Conservation (phyloP, 2,888 invertebrate species). For the Julus scanicus region DNA sequence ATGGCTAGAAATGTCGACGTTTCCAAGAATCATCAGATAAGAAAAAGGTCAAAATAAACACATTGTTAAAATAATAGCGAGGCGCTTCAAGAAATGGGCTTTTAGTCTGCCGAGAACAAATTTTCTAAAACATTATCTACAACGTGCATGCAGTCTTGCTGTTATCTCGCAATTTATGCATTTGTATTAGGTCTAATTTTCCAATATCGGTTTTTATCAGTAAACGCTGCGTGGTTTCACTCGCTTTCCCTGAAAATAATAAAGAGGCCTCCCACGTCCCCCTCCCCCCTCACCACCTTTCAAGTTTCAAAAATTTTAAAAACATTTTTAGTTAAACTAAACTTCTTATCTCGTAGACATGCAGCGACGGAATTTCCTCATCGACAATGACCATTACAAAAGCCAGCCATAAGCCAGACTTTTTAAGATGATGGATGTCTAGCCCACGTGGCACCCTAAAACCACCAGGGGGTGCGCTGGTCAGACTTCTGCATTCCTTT, state of each 20-base stretch:
- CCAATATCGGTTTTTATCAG: conserved; percentile 45
- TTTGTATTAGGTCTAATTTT: conserved; percentile 24
- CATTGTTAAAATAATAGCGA: background rate
- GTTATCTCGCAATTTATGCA: conserved; percentile 29
- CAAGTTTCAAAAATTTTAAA: background rate
- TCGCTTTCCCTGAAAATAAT: background rate
- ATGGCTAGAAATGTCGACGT: background rate
- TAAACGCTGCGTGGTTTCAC: conserved; percentile 26
- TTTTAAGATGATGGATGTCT: conserved; percentile 34
- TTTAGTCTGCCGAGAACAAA: conserved; percentile 3
- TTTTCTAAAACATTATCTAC: conserved; percentile 6
- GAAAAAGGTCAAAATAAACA: conserved; percentile 39
- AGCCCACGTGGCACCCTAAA: conserved; percentile 37
- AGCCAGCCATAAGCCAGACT: conserved; percentile 23
- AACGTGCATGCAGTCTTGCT: conserved; percentile 5
- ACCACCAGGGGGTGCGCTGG: background rate
- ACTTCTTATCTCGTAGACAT: conserved; percentile 24
- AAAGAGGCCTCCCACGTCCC: background rate
- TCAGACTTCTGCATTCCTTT: background rate
- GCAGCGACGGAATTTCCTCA: background rate
- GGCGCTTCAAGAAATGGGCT: background rate
- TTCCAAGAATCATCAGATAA: conserved; percentile 31
- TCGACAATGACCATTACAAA: conserved; percentile 19
- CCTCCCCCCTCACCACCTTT: background rate
- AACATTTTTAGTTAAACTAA: background rate